These are phyloP conservation scores for Ariolimax columbianus DNA, from an alignment of 2,888 invertebrate species.

Conservation along the genomic window DNA sequence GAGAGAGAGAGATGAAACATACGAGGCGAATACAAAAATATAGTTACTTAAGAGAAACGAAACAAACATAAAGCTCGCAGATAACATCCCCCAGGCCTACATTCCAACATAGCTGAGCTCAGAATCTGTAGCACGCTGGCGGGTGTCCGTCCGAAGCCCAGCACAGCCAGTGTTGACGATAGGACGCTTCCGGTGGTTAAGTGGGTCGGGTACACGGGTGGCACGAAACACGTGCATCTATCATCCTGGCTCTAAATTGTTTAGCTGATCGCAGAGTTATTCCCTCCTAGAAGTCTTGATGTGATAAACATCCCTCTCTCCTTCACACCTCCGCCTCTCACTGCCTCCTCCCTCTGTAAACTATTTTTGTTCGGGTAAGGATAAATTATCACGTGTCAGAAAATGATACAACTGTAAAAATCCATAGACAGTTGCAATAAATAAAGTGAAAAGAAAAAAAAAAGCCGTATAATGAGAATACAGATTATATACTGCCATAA, in stretches of 20 bases:
- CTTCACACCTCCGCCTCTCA: not conserved
- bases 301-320: not conserved
- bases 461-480: not conserved
- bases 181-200: not conserved
- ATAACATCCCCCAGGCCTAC: no score
- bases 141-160: not conserved
- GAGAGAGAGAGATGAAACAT: no score
- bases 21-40: not conserved
- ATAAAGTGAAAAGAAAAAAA: not conserved
- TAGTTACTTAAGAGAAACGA: not conserved
- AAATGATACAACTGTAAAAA: not conserved
- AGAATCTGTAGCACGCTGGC: not conserved
- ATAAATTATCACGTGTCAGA: not conserved
- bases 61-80: not conserved
- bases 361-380: not conserved
- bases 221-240: conserved; percentile 1
- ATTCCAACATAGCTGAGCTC: no score
- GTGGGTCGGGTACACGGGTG: not conserved
- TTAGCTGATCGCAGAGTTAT: not conserved
- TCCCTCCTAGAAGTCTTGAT: not conserved
- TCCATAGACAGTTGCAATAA: not conserved
- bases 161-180: not conserved
- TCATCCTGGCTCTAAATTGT: not conserved
- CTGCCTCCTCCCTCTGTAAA: not conserved
- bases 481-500: no score